These are phyloP conservation scores for Plebejus melissa DNA, from an alignment of 2,888 invertebrate species.

Conservation along the genomic window DNA sequence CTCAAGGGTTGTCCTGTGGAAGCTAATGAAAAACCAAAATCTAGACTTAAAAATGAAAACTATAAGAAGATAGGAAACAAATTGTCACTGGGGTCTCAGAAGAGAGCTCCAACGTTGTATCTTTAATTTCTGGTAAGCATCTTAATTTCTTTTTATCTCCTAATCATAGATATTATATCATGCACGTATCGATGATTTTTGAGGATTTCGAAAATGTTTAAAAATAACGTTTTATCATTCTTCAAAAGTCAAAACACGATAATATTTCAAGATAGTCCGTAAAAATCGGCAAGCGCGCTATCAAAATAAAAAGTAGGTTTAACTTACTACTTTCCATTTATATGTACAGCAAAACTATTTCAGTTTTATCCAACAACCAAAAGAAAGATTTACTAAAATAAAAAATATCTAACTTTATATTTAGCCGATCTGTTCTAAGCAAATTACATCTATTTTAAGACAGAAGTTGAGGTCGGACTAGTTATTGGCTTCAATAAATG, in stretches of 20 bases:
- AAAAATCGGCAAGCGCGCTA: too few relatives aligned
- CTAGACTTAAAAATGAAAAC: conserved; percentile 72
- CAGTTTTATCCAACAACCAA: neutral
- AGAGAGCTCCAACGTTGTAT: conserved; percentile 79
- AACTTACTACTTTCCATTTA: too few relatives aligned
- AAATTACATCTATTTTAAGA: neutral
- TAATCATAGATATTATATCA: neutral
- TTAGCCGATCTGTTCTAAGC: neutral
- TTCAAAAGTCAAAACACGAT: too few relatives aligned
- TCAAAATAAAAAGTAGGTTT: too few relatives aligned
- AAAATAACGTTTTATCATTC: too few relatives aligned
- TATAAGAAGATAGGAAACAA: conserved; percentile 76
- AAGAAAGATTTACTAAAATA: neutral
- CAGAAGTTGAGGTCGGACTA: neutral
- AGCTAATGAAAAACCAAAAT: conserved; percentile 68
- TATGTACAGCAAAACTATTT: too few relatives aligned
- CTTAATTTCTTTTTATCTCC: neutral
- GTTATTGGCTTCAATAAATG: neutral
- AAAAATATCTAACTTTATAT: neutral
- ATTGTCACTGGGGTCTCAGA: conserved; percentile 73
- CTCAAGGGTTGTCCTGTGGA: conserved; percentile 73
- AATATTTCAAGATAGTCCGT: too few relatives aligned
- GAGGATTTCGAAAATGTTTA: too few relatives aligned
- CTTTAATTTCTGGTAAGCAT: conserved; percentile 68
- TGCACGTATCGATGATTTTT: too few relatives aligned